These are phyloP conservation scores for Molothrus ater DNA, from an alignment of 2,797 vertebrate genomes.

Conservation along the genomic window DNA sequence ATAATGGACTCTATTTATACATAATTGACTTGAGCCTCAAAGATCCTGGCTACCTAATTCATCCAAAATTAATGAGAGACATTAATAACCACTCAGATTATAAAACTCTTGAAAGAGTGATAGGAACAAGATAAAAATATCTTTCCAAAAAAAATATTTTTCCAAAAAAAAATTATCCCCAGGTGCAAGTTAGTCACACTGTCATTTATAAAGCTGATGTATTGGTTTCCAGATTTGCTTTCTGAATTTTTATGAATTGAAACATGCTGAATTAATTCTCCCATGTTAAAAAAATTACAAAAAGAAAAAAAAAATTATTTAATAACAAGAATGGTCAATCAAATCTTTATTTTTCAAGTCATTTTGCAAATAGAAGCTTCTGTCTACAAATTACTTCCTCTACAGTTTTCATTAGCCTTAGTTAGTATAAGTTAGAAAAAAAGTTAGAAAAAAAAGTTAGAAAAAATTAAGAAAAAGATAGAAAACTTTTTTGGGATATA, in stretches of 20 bases:
- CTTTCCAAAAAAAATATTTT: background rate
- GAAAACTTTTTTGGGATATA: fast-evolving
- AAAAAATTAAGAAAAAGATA: background rate
- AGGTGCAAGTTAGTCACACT: background rate
- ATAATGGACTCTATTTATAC: constrained; percentile 31
- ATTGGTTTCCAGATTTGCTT: background rate
- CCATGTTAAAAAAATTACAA: background rate
- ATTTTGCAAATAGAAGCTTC: background rate
- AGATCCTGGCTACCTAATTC: background rate
- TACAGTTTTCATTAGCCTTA: background rate
- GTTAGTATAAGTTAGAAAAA: no score
- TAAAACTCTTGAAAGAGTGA: background rate
- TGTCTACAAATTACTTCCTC: background rate
- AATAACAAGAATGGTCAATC: background rate
- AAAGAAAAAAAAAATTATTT: background rate
- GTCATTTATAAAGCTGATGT: background rate
- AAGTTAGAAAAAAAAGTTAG: no score
- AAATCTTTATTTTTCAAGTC: background rate
- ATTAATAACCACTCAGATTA: constrained; percentile 9
- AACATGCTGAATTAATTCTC: background rate
- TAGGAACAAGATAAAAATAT: background rate
- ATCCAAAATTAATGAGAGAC: constrained; percentile 9
- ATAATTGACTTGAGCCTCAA: constrained; percentile 39
- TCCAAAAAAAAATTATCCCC: background rate
- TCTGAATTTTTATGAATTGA: background rate